Percentiles rank a stretch among this genome's conserved stretches.
Evolutionary conservation across 2,888 invertebrate genomes (phyloP).

Genomic region (Sialis fuliginosa): DNA sequence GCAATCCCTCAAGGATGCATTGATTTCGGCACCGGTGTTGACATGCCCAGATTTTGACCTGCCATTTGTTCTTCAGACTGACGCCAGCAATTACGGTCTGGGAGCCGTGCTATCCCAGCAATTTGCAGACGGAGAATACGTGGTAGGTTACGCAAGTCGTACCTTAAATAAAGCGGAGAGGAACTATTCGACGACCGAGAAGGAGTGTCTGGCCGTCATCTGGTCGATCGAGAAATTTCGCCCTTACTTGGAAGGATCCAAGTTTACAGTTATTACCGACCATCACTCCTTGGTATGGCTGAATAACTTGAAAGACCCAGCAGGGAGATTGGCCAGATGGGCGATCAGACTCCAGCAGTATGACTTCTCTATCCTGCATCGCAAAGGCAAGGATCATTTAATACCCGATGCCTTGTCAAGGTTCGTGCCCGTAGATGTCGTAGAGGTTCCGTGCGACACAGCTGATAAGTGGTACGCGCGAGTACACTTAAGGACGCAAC

Average conservation of each 20-base stretch:
- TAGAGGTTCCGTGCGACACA: background rate
- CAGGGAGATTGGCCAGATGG: constrained; percentile 9
- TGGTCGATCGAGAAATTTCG: constrained; percentile 8
- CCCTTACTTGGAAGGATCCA: constrained; percentile 4
- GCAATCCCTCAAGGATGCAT: too few species aligned
- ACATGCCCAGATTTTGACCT: constrained; percentile 10
- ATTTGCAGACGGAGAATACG: constrained; percentile 6
- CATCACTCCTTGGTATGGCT: constrained; percentile 11
- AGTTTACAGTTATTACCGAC: constrained; percentile 6
- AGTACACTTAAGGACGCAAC: background rate
- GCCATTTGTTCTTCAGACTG: constrained; percentile 7
- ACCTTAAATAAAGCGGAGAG: background rate
- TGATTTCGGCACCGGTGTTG: too few species aligned
- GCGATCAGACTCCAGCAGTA: constrained; percentile 9
- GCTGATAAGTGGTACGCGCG: constrained; percentile 1
- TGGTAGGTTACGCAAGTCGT: constrained; percentile 9
- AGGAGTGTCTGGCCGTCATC: constrained; percentile 5
- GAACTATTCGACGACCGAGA: background rate
- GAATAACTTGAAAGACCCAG: constrained; percentile 10
- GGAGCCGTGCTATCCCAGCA: constrained; percentile 9
- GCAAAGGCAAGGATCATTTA: constrained; percentile 7
- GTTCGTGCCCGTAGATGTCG: background rate
- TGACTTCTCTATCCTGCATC: constrained; percentile 8
- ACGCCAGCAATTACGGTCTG: constrained; percentile 2
- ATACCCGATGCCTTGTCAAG: constrained; percentile 9